Evolutionary conservation across 2,888 invertebrate genomes (phyloP).

Genomic region (Ctenicera cuprea): DNA sequence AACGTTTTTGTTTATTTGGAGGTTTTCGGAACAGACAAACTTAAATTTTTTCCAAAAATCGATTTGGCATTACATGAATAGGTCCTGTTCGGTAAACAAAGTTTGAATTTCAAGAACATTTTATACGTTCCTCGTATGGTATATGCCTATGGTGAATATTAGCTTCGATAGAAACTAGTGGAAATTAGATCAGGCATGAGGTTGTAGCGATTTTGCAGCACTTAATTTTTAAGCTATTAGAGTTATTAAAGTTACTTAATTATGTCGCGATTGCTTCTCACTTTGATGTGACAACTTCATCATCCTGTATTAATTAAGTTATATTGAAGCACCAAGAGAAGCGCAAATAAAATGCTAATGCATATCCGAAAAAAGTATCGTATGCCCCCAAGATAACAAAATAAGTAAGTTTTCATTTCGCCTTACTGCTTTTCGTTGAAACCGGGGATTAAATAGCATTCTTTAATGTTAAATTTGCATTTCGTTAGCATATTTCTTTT

Average conservation of each 20-base stretch:
- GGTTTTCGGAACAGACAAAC: too few relatives aligned
- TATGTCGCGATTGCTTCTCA: slow-evolving; percentile 27
- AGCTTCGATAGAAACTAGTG: slow-evolving; percentile 3
- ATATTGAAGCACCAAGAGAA: slow-evolving; percentile 15
- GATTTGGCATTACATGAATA: too few relatives aligned
- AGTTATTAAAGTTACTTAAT: slow-evolving; percentile 31
- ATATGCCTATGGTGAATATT: background rate
- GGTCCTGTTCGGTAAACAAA: too few relatives aligned
- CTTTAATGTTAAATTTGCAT: slow-evolving; percentile 32
- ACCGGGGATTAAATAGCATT: slow-evolving; percentile 20
- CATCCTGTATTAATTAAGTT: slow-evolving; percentile 26
- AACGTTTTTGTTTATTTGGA: too few relatives aligned
- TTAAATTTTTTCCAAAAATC: too few relatives aligned
- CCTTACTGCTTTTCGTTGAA: slow-evolving; percentile 7
- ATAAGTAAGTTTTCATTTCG: slow-evolving; percentile 25
- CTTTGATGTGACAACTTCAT: slow-evolving; percentile 32
- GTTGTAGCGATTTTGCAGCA: slow-evolving; percentile 16
- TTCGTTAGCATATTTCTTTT: slow-evolving; percentile 31
- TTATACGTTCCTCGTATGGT: background rate
- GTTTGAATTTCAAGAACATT: background rate
- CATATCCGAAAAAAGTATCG: slow-evolving; percentile 26
- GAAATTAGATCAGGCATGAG: slow-evolving; percentile 19
- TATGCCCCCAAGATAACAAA: slow-evolving; percentile 11
- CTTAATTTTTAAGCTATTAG: slow-evolving; percentile 32
- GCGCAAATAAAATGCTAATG: slow-evolving; percentile 34